Evolutionary conservation across 1,140 invertebrate genomes (phyloP).

Genomic region (Colletes gigas): DNA sequence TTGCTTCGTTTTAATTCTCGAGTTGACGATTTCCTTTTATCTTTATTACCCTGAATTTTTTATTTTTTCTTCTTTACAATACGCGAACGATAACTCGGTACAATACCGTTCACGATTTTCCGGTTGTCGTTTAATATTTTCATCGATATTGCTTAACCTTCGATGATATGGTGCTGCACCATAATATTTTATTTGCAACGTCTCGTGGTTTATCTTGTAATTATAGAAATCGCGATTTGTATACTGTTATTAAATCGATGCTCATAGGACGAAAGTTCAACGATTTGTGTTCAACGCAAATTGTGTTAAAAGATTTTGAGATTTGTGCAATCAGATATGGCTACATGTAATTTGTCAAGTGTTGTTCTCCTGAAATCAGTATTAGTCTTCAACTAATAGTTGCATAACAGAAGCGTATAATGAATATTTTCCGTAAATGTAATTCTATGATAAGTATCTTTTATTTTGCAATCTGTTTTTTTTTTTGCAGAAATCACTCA

Average conservation of each 20-base stretch:
- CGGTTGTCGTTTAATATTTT: background rate
- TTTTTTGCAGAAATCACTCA: slow-evolving; percentile 82
- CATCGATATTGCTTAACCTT: slow-evolving; percentile 32
- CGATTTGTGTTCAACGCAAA: background rate
- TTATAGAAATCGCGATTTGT: background rate
- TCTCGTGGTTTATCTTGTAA: background rate
- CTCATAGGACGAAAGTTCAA: background rate
- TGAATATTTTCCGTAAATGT: background rate
- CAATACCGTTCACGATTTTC: background rate
- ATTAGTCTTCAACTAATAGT: background rate
- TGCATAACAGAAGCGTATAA: background rate
- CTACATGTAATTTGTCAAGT: background rate
- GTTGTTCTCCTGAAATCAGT: background rate
- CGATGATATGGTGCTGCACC: background rate
- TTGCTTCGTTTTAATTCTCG: slow-evolving; percentile 9
- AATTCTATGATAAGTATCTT: background rate
- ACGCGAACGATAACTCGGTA: background rate
- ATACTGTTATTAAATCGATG: background rate
- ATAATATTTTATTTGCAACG: background rate
- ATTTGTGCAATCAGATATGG: background rate
- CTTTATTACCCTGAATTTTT: slow-evolving; percentile 23
- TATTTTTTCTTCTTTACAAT: background rate
- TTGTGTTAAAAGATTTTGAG: background rate
- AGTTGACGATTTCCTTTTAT: background rate
- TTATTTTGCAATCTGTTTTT: background rate